Evolutionary conservation across 2,888 invertebrate genomes (phyloP), one percentile per base, ranked within the genome.

Genomic region (Baccha elongata): DNA sequence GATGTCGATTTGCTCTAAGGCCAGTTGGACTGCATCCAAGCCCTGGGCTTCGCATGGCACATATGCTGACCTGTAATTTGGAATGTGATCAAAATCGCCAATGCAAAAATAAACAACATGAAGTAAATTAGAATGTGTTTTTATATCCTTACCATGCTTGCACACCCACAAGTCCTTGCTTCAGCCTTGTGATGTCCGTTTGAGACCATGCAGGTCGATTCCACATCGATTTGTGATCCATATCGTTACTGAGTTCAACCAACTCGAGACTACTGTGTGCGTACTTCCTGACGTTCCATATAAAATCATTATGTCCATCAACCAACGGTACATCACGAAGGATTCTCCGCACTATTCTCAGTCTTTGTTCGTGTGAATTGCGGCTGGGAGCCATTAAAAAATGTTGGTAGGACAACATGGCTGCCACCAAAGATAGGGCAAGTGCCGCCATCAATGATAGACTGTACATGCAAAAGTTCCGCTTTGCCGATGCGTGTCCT

Each of bases 251-350:
- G 32, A 90, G 88, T 80, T 91, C 90, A 10, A 90, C 88, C 74
- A 89, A 84, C 75, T 90, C 91, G 53, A 96, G 92, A 90, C 94
- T 94, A 90, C 96, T 97, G 91, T 96, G 96, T 64, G 96, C 94
- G 91, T 96, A 96, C 90, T 96, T 96, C 83, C 96, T 92, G 84
- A 97, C 94, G 90, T 97, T 97, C 96, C 97, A 97, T 32, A 97
- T 96, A 87, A 96, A 92, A 89, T 97, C 96, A 91, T 97, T 95
- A 91, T 96, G 96, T 84, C 96, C 96, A 89, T 96, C 91, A 78
- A 91, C 90, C 42, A 91, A 86, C 1, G 91, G 91, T 52, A 91
- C 90, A 55, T 91, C 91, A 35, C 89, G 88, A 85, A 91, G 86
- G 58, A 91, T 89, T 73, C 89, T 88, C 35, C 87, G 85, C 44